These are phyloP conservation scores for Plusia festucae DNA, from an alignment of 2,888 invertebrate species.

Conservation along the genomic window DNA sequence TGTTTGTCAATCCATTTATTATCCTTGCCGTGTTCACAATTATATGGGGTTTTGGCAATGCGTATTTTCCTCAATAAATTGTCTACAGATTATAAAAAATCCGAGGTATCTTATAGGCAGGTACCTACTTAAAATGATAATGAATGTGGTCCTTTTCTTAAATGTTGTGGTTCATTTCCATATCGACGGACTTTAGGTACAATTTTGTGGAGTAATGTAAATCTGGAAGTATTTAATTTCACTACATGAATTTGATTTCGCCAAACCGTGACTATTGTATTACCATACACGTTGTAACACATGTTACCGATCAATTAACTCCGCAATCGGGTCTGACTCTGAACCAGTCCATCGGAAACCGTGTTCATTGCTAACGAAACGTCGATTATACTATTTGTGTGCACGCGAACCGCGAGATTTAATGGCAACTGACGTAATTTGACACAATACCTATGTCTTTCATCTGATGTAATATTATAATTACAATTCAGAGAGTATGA, in stretches of 20 bases:
- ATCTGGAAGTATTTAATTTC: too few species aligned
- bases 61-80: too few species aligned
- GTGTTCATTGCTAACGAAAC: constrained; percentile 54
- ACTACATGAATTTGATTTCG: background rate
- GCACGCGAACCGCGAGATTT: constrained; percentile 45
- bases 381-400: constrained; percentile 44
- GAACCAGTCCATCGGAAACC: constrained; percentile 55
- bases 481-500: background rate
- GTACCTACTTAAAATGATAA: too few species aligned
- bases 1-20: too few species aligned
- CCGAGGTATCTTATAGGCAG: too few species aligned
- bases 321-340: constrained; percentile 45
- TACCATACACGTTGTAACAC: constrained; percentile 38
- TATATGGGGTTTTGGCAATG: too few species aligned
- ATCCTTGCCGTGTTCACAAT: too few species aligned
- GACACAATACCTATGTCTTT: constrained; percentile 21
- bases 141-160: too few species aligned
- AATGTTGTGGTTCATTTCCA: too few species aligned
- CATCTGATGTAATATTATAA: background rate
- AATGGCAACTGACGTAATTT: constrained; percentile 35
- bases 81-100: too few species aligned
- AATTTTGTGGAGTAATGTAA: too few species aligned
- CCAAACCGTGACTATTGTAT: constrained; percentile 32
- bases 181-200: too few species aligned
- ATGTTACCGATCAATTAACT: constrained; percentile 50